A percentile compares a stretch with the other conserved stretches of the same genome.
phyloP scores from a whole-genome alignment of 2,113 vertebrate species.

The Chaenocephalus aceratus region DNA sequence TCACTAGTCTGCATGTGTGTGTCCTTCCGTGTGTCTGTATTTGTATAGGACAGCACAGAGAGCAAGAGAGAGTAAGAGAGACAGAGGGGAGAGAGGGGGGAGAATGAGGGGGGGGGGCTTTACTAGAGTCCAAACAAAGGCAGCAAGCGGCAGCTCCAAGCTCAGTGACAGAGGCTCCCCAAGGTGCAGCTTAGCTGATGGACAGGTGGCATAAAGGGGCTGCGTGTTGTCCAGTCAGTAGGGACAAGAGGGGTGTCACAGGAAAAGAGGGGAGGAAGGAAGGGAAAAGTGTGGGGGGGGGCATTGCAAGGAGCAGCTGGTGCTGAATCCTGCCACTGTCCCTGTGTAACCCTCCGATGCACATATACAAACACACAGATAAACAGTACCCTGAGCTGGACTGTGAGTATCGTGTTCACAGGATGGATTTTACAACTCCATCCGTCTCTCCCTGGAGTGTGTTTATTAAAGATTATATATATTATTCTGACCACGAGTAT shows the following conservation, averaged over 20 bases:
- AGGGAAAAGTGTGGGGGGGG: slow-evolving; percentile 32
- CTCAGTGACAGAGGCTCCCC: slow-evolving; percentile 74
- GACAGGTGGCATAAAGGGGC: slow-evolving; percentile 83
- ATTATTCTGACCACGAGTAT: slow-evolving; percentile 77
- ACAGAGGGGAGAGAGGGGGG: slow-evolving; percentile 33
- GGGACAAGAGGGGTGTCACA: slow-evolving; percentile 69
- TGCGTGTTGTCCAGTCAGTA: slow-evolving; percentile 79
- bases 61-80: slow-evolving; percentile 42
- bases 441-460: slow-evolving; percentile 68
- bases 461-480: slow-evolving; percentile 82
- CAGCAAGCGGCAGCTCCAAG: slow-evolving; percentile 66
- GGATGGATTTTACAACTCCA: slow-evolving; percentile 53
- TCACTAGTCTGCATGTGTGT: slow-evolving; percentile 58
- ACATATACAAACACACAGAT: slow-evolving; percentile 47
- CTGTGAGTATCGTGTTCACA: slow-evolving; percentile 66
- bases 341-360: slow-evolving; percentile 67
- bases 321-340: slow-evolving; percentile 77
- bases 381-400: slow-evolving; percentile 44
- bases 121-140: slow-evolving; percentile 77
- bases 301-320: slow-evolving; percentile 81
- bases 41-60: slow-evolving; percentile 68
- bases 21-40: slow-evolving; percentile 68
- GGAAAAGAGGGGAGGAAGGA: slow-evolving; percentile 37
- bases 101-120: slow-evolving; percentile 23
- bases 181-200: slow-evolving; percentile 79